phyloP scores from a whole-genome alignment of 2,797 vertebrate species.

The Pseudochirops corinnae region DNA sequence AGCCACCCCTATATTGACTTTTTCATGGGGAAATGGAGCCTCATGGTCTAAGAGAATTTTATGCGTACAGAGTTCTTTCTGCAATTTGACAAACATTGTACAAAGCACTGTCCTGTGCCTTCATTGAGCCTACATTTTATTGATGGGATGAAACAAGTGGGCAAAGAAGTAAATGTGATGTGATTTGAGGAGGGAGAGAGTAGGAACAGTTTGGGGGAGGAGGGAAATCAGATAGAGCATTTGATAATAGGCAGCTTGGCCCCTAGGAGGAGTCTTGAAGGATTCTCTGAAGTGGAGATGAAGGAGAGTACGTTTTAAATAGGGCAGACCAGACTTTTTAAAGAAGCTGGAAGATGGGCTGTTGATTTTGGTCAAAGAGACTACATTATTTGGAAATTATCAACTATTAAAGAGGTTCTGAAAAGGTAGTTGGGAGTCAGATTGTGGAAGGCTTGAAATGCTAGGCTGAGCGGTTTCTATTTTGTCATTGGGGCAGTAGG shows the following conservation, averaged over 20 bases:
- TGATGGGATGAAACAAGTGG: neutral
- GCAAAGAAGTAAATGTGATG: neutral
- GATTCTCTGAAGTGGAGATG: neutral
- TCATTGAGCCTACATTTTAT: neutral
- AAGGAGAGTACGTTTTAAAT: neutral
- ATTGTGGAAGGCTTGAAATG: neutral
- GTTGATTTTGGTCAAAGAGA: neutral
- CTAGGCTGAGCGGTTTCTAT: neutral
- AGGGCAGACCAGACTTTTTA: neutral
- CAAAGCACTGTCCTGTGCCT: neutral
- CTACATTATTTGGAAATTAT: neutral
- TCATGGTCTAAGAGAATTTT: neutral
- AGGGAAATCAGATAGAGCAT: neutral
- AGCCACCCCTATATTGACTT: neutral
- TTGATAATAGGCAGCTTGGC: neutral
- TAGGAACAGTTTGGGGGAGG: neutral
- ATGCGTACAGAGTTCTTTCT: neutral
- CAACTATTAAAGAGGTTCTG: neutral
- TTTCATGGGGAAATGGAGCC: neutral
- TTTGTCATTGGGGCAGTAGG: neutral
- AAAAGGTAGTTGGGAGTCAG: neutral
- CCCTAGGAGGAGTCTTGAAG: neutral
- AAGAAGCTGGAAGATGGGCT: neutral
- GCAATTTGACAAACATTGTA: neutral
- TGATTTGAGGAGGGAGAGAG: neutral